Evolutionary conservation across 2,113 vertebrate genomes (phyloP), one percentile per base, ranked within the genome.

Genomic region (Nannospalax galili): DNA sequence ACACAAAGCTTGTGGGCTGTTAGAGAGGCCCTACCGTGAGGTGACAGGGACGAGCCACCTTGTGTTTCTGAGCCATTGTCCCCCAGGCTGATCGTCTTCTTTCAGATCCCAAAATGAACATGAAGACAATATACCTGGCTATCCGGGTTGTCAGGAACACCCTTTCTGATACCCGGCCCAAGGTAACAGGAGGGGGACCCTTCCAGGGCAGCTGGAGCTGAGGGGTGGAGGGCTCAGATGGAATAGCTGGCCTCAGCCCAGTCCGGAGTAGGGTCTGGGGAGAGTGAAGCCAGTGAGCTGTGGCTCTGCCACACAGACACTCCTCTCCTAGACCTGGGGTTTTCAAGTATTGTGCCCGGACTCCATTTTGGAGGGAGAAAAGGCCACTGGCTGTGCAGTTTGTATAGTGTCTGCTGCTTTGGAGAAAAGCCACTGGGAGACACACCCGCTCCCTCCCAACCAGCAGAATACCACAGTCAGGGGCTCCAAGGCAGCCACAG

Each of bases 51-150:
- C 0, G 2, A 35, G 70, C 40, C 70, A 2, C 28, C 10, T 0
- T 12, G 12, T 0, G 0, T 45, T 62, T 45, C 35, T 8, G 37
- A 94, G n/a, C 37, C 30, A 4, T 4, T 2, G 52, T 17, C 48
- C 90, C 72, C 56, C 82, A 67, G 74, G 16, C 1, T 0, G 1
- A 3, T 11, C 91, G 90, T 77, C 78, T 75, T 95, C 75, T 87
- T 96, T 72, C 94, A 97, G 97, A 96, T 19, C 97, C 97, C 74
- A 95, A 30, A 62, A 97, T 98, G 96, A 95, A n/a, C 1, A 40
- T 72, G 52, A 96, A 78, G 84, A 95, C 97, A 94, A 90, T 98
- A 72, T 77, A 48, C 90, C 67, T 97, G 95, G 97, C 97, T 37
- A 91, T 97, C 84, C 90, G 93, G 3, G 96, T 97, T 16, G 96